These are phyloP conservation scores for Altica lythri DNA, from an alignment of 2,888 invertebrate genomes.

Conservation along the genomic window DNA sequence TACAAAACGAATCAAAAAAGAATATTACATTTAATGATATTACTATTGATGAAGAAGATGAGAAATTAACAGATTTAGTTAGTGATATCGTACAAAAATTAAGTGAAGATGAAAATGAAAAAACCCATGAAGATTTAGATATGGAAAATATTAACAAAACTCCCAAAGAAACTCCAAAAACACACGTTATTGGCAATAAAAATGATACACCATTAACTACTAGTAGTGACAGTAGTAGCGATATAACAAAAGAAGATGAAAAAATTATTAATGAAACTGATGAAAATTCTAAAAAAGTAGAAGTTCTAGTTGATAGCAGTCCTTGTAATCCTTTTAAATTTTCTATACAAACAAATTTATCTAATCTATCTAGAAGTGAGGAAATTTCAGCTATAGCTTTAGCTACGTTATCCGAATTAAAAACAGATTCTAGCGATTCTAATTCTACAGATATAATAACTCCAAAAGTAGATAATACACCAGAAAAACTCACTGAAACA, in stretches of 20 bases:
- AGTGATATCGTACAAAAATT: slow-evolving; percentile 19
- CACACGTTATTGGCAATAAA: not conserved
- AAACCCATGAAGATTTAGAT: slow-evolving; percentile 13
- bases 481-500: slow-evolving; percentile 34
- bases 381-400: slow-evolving; percentile 41
- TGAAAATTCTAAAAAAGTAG: slow-evolving; percentile 32
- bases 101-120: slow-evolving; percentile 4
- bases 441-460: slow-evolving; percentile 16
- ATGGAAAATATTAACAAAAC: slow-evolving; percentile 1
- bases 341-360: slow-evolving; percentile 46
- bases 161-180: not conserved
- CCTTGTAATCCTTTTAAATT: slow-evolving; percentile 38
- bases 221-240: not conserved
- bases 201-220: too few relatives aligned
- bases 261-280: too few relatives aligned
- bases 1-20: not conserved
- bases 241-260: slow-evolving; percentile 7
- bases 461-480: slow-evolving; percentile 12
- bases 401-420: slow-evolving; percentile 34
- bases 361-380: slow-evolving; percentile 37
- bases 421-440: slow-evolving; percentile 25
- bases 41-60: slow-evolving; percentile 8
- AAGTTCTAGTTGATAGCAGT: slow-evolving; percentile 29
- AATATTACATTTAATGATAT: not conserved
- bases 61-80: slow-evolving; percentile 13